A percentile compares a stretch with the other conserved stretches of the same genome.
phyloP scores from a whole-genome alignment of 2,888 invertebrate species.

The Anaspis maculata region DNA sequence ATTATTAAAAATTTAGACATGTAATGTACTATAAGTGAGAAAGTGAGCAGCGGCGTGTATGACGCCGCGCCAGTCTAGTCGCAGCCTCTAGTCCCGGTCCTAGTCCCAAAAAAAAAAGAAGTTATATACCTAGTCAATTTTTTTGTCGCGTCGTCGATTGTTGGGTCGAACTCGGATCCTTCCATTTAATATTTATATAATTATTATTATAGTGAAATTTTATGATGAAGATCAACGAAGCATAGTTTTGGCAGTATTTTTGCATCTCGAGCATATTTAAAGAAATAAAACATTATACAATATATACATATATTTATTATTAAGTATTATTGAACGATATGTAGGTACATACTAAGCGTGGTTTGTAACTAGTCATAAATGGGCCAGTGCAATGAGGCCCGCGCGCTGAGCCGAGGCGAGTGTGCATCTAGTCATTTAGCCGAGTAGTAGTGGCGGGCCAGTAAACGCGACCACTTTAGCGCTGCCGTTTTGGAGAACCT shows the following conservation, averaged over 20 bases:
- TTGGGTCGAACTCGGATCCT: too few species aligned
- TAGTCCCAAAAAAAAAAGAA: too few species aligned
- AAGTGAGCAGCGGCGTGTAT: slow-evolving; percentile 8
- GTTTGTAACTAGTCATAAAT: slow-evolving; percentile 1
- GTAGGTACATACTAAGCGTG: not conserved
- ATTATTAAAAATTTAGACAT: slow-evolving; percentile 31
- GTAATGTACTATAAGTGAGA: slow-evolving; percentile 28
- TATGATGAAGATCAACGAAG: slow-evolving; percentile 28
- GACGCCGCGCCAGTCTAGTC: slow-evolving; percentile 31
- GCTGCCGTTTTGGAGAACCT: too few species aligned
- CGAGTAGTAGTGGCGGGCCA: slow-evolving; percentile 36
- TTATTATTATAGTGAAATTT: slow-evolving; percentile 19
- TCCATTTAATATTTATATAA: too few species aligned
- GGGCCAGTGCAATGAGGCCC: slow-evolving; percentile 38
- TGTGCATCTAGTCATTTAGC: slow-evolving; percentile 43
- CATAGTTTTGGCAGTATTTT: slow-evolving; percentile 44
- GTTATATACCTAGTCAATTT: too few species aligned
- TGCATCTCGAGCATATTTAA: slow-evolving; percentile 40
- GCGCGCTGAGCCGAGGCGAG: slow-evolving; percentile 38
- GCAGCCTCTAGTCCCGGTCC: slow-evolving; percentile 37
- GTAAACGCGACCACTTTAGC: too few species aligned
- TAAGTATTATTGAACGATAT: slow-evolving; percentile 17
- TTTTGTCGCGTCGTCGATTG: too few species aligned
- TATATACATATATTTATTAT: slow-evolving; percentile 23
- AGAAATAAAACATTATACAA: too few species aligned